These are phyloP conservation scores for Brachystomella parvula DNA, from an alignment of 1,140 invertebrate species.

Conservation along the genomic window DNA sequence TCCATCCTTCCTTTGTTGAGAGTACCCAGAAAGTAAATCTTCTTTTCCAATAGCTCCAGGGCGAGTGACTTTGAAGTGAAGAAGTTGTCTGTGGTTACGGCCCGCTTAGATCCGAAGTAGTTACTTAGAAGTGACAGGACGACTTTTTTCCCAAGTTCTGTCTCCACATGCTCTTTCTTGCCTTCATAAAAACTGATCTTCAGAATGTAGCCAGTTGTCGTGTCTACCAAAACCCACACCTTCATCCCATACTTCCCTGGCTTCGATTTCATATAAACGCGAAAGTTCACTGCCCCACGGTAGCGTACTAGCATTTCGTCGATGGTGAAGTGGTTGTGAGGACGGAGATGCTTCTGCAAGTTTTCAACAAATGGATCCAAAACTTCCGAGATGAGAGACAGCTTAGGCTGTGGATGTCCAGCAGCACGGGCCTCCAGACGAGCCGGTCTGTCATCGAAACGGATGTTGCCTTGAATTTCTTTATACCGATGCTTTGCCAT, in stretches of 20 bases:
- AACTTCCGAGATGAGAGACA: background rate
- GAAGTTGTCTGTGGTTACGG: conserved; percentile 6
- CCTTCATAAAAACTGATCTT: background rate
- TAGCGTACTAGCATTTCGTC: conserved; percentile 9
- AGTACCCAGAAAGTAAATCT: background rate
- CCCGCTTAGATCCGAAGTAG: background rate
- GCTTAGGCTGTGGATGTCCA: background rate
- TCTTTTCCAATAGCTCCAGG: background rate
- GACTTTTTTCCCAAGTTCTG: background rate
- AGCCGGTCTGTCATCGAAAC: background rate
- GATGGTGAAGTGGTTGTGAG: background rate
- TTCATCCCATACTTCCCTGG: conserved; percentile 38
- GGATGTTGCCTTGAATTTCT: background rate
- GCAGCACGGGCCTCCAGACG: background rate
- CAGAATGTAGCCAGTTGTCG: background rate
- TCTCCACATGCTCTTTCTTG: background rate
- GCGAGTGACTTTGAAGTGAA: background rate
- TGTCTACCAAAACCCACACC: conserved; percentile 38
- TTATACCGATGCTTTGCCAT: background rate
- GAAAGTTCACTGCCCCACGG: conserved; percentile 6
- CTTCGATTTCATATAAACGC: conserved; percentile 19
- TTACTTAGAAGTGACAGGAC: background rate
- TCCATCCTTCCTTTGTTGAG: background rate
- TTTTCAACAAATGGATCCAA: background rate
- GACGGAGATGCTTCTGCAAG: background rate